These are phyloP conservation scores for Odontothrips loti DNA, from an alignment of 2,888 invertebrate genomes.

Conservation along the genomic window DNA sequence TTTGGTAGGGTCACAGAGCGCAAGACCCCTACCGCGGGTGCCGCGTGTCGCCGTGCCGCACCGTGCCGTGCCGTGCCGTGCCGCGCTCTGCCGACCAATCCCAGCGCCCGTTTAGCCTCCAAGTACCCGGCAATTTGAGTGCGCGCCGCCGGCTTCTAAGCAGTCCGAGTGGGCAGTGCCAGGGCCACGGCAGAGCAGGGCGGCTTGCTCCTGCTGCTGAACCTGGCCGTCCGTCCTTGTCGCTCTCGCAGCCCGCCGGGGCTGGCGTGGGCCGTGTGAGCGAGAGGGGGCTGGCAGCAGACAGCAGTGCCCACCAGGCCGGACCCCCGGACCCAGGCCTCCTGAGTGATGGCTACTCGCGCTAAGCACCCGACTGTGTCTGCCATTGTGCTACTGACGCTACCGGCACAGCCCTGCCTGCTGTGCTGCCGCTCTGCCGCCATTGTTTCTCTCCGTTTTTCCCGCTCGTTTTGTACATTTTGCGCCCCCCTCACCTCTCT, in stretches of 20 bases:
- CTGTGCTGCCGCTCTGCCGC: background rate
- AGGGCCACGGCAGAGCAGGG: background rate
- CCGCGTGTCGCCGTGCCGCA: background rate
- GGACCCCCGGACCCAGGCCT: too few relatives aligned
- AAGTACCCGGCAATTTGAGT: slow-evolving; percentile 13
- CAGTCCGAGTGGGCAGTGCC: background rate
- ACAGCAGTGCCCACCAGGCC: background rate
- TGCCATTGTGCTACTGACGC: slow-evolving; percentile 21
- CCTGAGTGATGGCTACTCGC: slow-evolving; percentile 14
- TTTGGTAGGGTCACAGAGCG: too few relatives aligned
- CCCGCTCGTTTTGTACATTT: too few relatives aligned
- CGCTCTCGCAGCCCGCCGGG: too few relatives aligned
- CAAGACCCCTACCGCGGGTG: too few relatives aligned
- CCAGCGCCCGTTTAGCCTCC: background rate
- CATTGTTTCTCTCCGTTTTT: background rate
- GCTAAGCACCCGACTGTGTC: slow-evolving; percentile 19
- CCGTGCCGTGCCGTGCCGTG: background rate
- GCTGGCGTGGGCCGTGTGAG: background rate
- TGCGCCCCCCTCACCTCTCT: too few relatives aligned
- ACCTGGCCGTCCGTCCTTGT: background rate
- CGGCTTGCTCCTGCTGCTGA: background rate
- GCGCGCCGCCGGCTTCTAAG: background rate
- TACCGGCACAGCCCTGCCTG: background rate
- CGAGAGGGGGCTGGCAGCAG: background rate
- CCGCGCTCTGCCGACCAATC: background rate